phyloP scores from a whole-genome alignment of 2,113 vertebrate species.

The Guaruba guarouba region DNA sequence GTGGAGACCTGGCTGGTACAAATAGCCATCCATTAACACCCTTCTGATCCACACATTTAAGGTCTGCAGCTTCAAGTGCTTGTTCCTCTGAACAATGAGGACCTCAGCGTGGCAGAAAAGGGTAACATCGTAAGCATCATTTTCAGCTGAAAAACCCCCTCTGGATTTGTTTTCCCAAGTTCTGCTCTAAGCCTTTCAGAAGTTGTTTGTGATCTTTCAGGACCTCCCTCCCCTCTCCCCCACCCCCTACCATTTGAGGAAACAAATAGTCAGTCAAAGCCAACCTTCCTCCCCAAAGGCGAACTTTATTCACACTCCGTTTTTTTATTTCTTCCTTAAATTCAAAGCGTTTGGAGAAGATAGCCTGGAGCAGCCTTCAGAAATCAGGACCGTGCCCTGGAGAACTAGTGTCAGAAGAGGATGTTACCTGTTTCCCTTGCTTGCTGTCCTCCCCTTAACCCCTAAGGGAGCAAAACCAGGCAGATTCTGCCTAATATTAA shows the following conservation, averaged over 20 bases:
- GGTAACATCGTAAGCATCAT: not conserved
- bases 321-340: conserved; percentile 23
- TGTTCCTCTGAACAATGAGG: not conserved
- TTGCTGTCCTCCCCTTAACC: not conserved
- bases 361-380: conserved; percentile 31
- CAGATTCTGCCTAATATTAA: conserved; percentile 42
- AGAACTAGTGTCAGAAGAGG: conserved; percentile 43
- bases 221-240: not conserved
- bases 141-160: not conserved
- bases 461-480: conserved; percentile 22
- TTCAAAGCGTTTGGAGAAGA: not conserved
- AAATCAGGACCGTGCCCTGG: conserved; percentile 26
- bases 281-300: conserved; percentile 3
- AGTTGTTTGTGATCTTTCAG: not conserved
- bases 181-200: not conserved
- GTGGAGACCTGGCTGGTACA: not conserved
- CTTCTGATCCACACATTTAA: not conserved
- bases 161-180: not conserved
- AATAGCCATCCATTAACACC: not conserved
- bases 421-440: conserved; percentile 56
- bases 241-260: not conserved
- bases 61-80: not conserved
- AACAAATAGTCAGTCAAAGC: conserved; percentile 25
- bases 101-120: not conserved
- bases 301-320: not conserved